A percentile compares a stretch with the other conserved stretches of the same genome.
These are phyloP conservation scores for Mesoligia furuncula DNA, from an alignment of 2,888 invertebrate species.

Conservation along the genomic window DNA sequence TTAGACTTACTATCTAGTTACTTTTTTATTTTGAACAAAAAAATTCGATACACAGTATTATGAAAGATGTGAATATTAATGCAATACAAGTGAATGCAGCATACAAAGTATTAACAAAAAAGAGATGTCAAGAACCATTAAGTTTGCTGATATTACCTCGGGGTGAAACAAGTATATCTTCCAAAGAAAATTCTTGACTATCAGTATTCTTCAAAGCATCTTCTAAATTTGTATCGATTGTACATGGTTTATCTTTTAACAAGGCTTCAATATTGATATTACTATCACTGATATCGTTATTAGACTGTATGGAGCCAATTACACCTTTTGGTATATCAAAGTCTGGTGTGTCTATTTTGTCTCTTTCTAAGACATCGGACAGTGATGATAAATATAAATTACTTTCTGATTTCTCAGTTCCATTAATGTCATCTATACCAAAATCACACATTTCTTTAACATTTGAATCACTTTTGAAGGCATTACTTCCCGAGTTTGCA, in stretches of 20 bases:
- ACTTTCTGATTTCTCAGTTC: conserved; percentile 8
- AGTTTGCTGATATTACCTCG: conserved; percentile 71
- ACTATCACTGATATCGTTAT: conserved; percentile 42
- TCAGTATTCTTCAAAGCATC: conserved; percentile 77
- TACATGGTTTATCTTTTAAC: conserved; percentile 66
- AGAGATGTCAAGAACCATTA: not conserved
- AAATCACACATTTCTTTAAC: conserved; percentile 47
- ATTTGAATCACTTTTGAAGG: conserved; percentile 7
- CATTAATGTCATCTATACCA: conserved; percentile 13
- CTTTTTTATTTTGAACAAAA: too few relatives aligned
- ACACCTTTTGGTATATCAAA: conserved; percentile 43
- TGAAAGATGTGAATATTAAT: not conserved
- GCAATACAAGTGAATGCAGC: not conserved
- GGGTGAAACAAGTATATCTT: conserved; percentile 80
- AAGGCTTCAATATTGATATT: conserved; percentile 46
- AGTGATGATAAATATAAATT: conserved; percentile 43
- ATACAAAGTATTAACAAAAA: not conserved
- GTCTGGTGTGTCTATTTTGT: conserved; percentile 33
- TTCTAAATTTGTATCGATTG: conserved; percentile 81
- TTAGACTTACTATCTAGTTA: not conserved
- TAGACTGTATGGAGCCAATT: conserved; percentile 7
- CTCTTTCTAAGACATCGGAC: conserved; percentile 29
- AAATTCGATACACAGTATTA: too few relatives aligned
- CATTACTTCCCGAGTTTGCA: conserved; percentile 21
- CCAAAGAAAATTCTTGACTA: conserved; percentile 74